A percentile compares a stretch with the other conserved stretches of the same genome.
phyloP scores from a whole-genome alignment of 2,113 vertebrate species.

The Oncorhynchus mykiss region DNA sequence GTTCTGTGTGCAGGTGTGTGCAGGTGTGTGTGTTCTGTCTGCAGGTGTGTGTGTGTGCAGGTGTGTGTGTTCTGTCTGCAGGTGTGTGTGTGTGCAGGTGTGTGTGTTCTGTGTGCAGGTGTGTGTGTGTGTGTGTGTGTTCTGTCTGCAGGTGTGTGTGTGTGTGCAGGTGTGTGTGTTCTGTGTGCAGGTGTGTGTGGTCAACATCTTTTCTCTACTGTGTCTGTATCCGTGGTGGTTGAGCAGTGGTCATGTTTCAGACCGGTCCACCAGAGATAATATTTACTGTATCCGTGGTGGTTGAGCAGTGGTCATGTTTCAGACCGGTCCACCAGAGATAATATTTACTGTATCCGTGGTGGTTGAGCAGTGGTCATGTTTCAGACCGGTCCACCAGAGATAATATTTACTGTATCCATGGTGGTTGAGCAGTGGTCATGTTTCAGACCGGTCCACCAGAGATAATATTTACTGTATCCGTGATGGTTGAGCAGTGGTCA shows the following conservation, averaged over 20 bases:
- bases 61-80: too few relatives aligned
- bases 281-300: background rate
- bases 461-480: conserved; percentile 6
- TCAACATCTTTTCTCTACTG: background rate
- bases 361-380: background rate
- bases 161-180: too few relatives aligned
- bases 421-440: background rate
- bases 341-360: conserved; percentile 4
- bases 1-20: too few relatives aligned
- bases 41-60: too few relatives aligned
- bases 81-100: too few relatives aligned
- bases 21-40: too few relatives aligned
- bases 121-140: background rate
- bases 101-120: background rate
- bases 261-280: conserved; percentile 1
- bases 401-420: conserved; percentile 9
- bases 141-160: too few relatives aligned
- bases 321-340: background rate
- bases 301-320: background rate
- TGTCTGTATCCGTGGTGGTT: background rate
- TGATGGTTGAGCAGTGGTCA: background rate
- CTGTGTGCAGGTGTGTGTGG: background rate
- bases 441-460: background rate
- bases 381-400: background rate
- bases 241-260: background rate